These are phyloP conservation scores for Carcina quercana DNA, from an alignment of 2,888 invertebrate species.

Conservation along the genomic window DNA sequence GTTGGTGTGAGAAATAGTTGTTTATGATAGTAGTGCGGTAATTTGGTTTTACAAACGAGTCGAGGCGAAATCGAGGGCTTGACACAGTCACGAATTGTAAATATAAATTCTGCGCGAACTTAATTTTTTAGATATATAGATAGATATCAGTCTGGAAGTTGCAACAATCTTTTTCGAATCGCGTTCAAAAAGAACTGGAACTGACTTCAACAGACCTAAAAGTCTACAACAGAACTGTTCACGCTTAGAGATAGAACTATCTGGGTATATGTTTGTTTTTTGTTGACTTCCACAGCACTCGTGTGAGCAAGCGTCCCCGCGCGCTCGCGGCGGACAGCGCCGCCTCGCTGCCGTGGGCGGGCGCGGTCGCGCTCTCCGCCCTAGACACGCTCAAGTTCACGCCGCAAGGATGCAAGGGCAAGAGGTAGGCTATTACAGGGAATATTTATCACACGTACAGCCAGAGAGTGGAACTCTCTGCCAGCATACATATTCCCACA, in stretches of 20 bases:
- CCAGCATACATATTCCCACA: too few species aligned
- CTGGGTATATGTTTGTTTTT: too few species aligned
- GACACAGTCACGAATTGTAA: too few species aligned
- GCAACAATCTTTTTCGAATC: not conserved
- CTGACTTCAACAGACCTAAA: too few species aligned
- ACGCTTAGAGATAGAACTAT: not conserved
- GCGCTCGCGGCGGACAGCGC: conserved; percentile 50
- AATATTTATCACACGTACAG: too few species aligned
- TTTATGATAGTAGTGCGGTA: not conserved
- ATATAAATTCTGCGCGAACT: too few species aligned
- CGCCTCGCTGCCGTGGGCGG: conserved; percentile 55
- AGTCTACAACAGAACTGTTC: too few species aligned
- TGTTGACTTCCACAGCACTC: too few species aligned
- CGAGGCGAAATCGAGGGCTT: too few species aligned
- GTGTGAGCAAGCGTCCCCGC: conserved; percentile 53
- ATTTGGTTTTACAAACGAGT: too few species aligned
- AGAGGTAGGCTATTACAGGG: conserved; percentile 21
- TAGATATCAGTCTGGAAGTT: not conserved
- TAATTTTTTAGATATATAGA: not conserved
- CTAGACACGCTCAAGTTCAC: conserved; percentile 29
- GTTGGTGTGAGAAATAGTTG: not conserved
- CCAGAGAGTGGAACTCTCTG: too few species aligned
- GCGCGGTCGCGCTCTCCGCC: conserved; percentile 39
- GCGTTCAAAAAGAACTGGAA: too few species aligned
- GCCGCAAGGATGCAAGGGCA: conserved; percentile 34